These are phyloP conservation scores for Parnassius glacialis DNA, from an alignment of 2,888 invertebrate genomes.

Conservation along the genomic window DNA sequence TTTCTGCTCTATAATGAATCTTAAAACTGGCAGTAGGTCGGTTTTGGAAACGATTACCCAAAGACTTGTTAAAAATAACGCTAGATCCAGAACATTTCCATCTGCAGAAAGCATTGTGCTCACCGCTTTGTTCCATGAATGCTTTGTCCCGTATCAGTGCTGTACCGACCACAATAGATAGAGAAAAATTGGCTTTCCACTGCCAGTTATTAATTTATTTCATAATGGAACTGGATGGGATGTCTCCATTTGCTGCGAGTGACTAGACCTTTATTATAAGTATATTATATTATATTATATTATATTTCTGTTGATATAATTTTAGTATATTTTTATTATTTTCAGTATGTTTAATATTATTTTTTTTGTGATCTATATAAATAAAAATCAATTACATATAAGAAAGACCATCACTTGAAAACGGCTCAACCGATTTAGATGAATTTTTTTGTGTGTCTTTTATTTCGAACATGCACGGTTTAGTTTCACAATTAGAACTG, in stretches of 20 bases:
- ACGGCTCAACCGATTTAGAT: no score
- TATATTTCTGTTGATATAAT: not conserved
- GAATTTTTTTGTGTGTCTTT: no score
- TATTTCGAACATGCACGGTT: no score
- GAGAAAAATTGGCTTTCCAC: slow-evolving; percentile 66
- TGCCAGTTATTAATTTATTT: slow-evolving; percentile 62
- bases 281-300: not conserved
- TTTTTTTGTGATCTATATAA: no score
- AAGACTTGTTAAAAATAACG: slow-evolving; percentile 23
- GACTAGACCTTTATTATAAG: not conserved
- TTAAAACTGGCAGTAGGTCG: not conserved
- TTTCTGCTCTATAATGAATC: no score
- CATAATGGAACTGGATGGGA: slow-evolving; percentile 46
- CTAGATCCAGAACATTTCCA: slow-evolving; percentile 25
- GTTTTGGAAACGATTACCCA: slow-evolving; percentile 18
- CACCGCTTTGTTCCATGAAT: slow-evolving; percentile 33
- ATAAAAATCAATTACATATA: no score
- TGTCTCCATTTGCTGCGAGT: slow-evolving; percentile 17
- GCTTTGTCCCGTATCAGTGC: slow-evolving; percentile 35
- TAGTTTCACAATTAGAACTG: no score
- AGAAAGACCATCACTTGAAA: no score
- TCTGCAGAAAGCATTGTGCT: slow-evolving; percentile 24
- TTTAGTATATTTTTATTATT: no score
- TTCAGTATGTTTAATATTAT: no score
- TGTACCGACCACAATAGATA: slow-evolving; percentile 52